phyloP scores from a whole-genome alignment of 2,797 vertebrate species.

The Falco berigora region DNA sequence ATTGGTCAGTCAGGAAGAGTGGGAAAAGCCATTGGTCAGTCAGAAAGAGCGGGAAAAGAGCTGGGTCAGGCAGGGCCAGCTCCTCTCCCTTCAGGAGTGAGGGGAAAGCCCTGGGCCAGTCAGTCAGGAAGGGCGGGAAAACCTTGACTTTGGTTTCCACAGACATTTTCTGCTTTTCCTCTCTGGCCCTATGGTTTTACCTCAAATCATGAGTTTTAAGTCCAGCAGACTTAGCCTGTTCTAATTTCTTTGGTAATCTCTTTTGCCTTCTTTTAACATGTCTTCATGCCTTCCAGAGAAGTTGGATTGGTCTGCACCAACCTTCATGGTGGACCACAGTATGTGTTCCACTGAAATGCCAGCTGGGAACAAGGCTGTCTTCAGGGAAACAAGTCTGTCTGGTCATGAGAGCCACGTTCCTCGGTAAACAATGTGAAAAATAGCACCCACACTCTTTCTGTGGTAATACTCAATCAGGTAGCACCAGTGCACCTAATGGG shows the following conservation, averaged over 20 bases:
- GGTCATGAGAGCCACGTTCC: not conserved
- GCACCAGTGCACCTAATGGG: not conserved
- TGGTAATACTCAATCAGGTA: not conserved
- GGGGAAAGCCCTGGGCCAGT: not conserved
- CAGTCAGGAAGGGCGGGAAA: not conserved
- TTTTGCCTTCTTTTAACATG: not conserved
- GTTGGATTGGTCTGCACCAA: not conserved
- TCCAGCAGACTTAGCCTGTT: not conserved
- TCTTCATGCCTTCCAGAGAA: not conserved
- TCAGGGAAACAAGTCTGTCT: not conserved
- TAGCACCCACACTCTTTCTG: not conserved
- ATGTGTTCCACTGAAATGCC: not conserved
- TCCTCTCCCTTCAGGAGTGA: not conserved
- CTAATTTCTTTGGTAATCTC: not conserved
- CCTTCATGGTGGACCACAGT: not conserved
- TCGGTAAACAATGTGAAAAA: conserved; percentile 35
- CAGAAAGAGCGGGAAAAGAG: not conserved
- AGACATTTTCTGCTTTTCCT: not conserved
- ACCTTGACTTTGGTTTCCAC: not conserved
- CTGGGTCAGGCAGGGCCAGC: not conserved
- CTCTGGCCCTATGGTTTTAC: not conserved
- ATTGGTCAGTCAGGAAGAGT: not conserved
- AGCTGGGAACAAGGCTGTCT: not conserved
- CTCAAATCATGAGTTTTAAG: not conserved
- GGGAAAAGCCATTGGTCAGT: not conserved